These are phyloP conservation scores for Agelaius phoeniceus DNA, from an alignment of 2,113 vertebrate species.

Conservation along the genomic window DNA sequence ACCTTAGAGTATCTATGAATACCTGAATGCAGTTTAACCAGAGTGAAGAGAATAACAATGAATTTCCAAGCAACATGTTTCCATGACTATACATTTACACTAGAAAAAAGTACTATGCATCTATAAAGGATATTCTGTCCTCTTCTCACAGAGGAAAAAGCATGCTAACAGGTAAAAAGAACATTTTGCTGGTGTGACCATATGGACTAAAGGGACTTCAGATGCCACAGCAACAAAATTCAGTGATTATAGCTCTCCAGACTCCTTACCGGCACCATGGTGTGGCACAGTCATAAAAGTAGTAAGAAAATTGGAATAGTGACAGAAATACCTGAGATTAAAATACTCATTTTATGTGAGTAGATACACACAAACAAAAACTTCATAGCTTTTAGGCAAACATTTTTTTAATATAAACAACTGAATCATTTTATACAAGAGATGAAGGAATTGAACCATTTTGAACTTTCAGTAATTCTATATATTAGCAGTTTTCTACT, in stretches of 20 bases:
- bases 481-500: not conserved
- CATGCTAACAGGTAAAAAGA: not conserved
- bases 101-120: not conserved
- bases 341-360: not conserved
- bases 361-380: not conserved
- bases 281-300: conserved; percentile 9
- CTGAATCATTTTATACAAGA: not conserved
- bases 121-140: not conserved
- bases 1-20: not conserved
- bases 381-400: not conserved
- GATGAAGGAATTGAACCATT: not conserved
- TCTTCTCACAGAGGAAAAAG: not conserved
- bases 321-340: not conserved
- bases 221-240: not conserved
- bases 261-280: not conserved
- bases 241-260: not conserved
- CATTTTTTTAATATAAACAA: not conserved
- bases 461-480: not conserved
- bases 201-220: not conserved
- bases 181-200: not conserved
- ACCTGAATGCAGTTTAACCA: not conserved
- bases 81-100: not conserved
- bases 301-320: not conserved
- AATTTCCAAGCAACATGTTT: not conserved
- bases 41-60: not conserved